A percentile compares a stretch with the other conserved stretches of the same genome.
Evolutionary conservation across 2,797 vertebrate species (phyloP).

Genomic region (Labeo calbasu): DNA sequence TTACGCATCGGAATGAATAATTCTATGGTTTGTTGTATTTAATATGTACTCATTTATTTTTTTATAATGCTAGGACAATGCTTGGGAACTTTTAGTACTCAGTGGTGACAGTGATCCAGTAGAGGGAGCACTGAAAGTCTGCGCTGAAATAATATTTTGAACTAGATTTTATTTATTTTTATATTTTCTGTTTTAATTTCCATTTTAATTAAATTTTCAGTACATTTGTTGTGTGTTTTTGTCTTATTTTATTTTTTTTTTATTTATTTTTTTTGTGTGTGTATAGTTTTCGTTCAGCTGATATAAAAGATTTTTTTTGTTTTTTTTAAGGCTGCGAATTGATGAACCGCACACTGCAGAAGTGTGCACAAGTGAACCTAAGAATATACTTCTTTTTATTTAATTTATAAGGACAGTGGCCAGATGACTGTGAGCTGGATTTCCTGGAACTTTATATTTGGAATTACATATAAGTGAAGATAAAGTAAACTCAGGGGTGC

Average conservation of each 20-base stretch:
- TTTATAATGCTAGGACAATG: not conserved
- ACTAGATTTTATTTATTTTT: no score
- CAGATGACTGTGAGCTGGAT: not conserved
- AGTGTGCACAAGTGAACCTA: not conserved
- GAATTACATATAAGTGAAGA: not conserved
- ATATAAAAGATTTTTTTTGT: not conserved
- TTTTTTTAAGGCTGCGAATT: not conserved
- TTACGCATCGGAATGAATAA: not conserved
- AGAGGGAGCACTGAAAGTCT: not conserved
- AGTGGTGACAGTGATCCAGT: not conserved
- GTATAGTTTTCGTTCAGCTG: no score
- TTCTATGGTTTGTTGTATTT: not conserved
- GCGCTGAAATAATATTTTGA: no score
- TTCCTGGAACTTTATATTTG: not conserved
- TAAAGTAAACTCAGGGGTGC: not conserved
- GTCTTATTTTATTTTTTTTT: no score
- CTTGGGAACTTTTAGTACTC: not conserved
- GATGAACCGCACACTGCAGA: not conserved
- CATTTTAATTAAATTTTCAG: no score
- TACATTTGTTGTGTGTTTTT: no score
- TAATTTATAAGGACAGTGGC: not conserved
- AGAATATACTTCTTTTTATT: not conserved
- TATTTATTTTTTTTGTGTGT: no score
- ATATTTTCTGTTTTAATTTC: no score
- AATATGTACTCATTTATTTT: not conserved